These are phyloP conservation scores for Zoanthus sociatus DNA, from an alignment of 92 coral and sea anemone species.

Conservation along the genomic window DNA sequence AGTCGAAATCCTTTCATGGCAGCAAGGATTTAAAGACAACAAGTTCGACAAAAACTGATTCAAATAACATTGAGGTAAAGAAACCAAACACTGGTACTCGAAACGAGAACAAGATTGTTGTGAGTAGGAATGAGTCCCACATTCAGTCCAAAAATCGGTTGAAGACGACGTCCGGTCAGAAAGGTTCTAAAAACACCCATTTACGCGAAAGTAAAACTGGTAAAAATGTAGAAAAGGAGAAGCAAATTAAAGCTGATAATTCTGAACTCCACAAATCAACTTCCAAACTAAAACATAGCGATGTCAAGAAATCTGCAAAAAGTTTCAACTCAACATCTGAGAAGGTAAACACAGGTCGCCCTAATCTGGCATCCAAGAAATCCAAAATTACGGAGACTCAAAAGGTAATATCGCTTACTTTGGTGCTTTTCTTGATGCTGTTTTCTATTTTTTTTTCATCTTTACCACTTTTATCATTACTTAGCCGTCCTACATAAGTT, in stretches of 20 bases:
- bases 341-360: neutral
- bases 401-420: neutral
- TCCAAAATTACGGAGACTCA: neutral
- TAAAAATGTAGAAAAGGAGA: neutral
- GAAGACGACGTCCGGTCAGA: neutral
- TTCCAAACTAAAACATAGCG: neutral
- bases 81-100: neutral
- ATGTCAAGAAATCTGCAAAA: neutral
- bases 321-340: neutral
- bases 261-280: neutral
- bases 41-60: neutral
- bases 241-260: too few species aligned
- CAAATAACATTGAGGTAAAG: neutral
- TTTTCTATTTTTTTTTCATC: too few species aligned
- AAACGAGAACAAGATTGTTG: neutral
- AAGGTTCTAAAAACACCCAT: neutral
- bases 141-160: neutral
- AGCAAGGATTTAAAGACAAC: neutral
- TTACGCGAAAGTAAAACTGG: neutral
- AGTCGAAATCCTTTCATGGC: slow-evolving; percentile 11
- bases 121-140: neutral
- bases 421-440: neutral
- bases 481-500: too few species aligned
- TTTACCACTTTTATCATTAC: too few species aligned
- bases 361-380: neutral